Conservation (phyloP, 2,797 vertebrate species). For the Syngnathus rostellatus region DNA sequence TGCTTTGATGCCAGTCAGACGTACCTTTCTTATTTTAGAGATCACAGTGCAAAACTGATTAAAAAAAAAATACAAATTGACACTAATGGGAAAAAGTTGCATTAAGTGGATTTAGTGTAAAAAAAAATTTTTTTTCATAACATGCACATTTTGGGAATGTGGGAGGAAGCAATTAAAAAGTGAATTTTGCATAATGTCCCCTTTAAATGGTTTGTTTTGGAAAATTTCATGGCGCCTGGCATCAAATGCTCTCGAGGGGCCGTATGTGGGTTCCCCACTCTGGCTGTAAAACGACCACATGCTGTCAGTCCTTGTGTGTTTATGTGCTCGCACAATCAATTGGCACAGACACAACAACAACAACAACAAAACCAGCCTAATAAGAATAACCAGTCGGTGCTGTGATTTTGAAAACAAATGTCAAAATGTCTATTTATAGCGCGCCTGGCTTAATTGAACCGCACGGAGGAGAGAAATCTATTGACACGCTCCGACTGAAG, state of each 20-base stretch:
- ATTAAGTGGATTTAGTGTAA: too few species aligned
- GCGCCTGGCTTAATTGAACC: conserved; percentile 37
- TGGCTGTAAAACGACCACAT: background rate
- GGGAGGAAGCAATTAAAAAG: too few species aligned
- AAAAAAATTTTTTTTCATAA: too few species aligned
- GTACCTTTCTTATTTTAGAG: too few species aligned
- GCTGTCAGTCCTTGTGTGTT: background rate
- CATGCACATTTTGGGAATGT: too few species aligned
- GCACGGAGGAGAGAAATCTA: conserved; percentile 42
- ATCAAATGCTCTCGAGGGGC: background rate
- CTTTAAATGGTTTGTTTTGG: background rate
- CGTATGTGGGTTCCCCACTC: background rate
- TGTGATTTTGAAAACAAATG: conserved; percentile 37
- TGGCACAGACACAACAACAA: background rate
- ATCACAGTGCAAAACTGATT: too few species aligned
- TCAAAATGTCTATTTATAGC: conserved; percentile 50
- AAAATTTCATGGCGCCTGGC: background rate
- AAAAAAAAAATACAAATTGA: too few species aligned
- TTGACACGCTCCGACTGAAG: conserved; percentile 52
- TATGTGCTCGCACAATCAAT: background rate
- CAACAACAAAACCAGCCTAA: conserved; percentile 25
- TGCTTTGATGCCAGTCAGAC: conserved; percentile 26
- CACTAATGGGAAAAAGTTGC: too few species aligned
- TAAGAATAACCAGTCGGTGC: conserved; percentile 20
- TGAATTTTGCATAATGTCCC: background rate